Evolutionary conservation across 2,797 vertebrate species (phyloP).

Genomic region (Pipistrellus nathusii): DNA sequence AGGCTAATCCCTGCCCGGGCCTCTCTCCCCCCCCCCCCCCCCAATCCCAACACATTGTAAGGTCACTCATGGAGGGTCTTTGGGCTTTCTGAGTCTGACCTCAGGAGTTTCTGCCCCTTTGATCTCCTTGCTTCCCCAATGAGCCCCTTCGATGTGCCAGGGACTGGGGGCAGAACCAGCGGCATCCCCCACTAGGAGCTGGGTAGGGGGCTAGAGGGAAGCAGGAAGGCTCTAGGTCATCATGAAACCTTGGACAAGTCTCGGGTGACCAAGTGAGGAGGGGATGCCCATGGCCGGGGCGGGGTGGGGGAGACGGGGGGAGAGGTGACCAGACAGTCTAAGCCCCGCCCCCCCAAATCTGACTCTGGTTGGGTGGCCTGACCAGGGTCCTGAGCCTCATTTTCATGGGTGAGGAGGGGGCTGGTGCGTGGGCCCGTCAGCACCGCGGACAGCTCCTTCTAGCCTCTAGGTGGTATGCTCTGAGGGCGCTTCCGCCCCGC

Average conservation of each 20-base stretch:
- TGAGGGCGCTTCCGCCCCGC: accelerated
- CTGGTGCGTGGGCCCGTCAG: background rate
- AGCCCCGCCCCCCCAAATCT: background rate
- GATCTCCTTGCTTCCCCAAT: no score
- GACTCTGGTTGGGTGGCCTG: background rate
- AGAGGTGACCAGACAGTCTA: background rate
- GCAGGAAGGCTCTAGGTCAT: background rate
- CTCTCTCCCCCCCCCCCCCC: no score
- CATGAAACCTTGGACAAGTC: no score
- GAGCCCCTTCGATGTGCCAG: background rate
- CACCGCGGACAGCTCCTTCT: conserved; percentile 57
- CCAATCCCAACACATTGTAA: background rate
- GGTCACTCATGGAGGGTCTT: background rate
- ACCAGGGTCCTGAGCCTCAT: background rate
- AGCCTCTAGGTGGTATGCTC: accelerated
- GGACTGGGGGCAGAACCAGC: background rate
- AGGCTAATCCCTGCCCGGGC: background rate
- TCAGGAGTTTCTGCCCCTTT: no score
- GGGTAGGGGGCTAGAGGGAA: background rate
- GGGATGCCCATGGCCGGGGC: background rate
- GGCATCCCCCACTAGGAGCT: accelerated
- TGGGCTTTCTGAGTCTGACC: background rate
- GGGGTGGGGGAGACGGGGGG: no score
- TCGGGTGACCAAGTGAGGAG: background rate
- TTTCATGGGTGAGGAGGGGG: background rate